A percentile compares a stretch with the other conserved stretches of the same genome.
These are phyloP conservation scores for Drosophila lacteicornis DNA, from an alignment of 1,140 invertebrate species.

Conservation along the genomic window DNA sequence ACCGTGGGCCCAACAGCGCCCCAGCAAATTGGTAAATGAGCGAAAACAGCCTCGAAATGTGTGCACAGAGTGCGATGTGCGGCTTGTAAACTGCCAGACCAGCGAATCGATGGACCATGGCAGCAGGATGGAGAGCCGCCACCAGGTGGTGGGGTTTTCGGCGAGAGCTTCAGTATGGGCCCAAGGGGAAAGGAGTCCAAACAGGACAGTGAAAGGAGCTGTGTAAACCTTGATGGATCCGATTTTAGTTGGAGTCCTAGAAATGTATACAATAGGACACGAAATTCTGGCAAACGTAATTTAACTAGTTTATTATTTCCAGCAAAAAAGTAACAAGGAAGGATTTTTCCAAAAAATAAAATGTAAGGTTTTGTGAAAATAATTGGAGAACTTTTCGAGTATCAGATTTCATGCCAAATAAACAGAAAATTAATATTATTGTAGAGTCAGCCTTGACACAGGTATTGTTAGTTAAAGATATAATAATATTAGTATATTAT, in stretches of 20 bases:
- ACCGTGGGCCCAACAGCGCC: constrained; percentile 17
- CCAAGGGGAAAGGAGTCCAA: neutral
- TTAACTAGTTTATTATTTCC: neutral
- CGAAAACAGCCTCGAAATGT: constrained; percentile 40
- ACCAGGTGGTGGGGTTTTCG: constrained; percentile 1
- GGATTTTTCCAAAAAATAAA: too few relatives aligned
- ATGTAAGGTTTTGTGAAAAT: too few relatives aligned
- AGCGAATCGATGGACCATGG: constrained; percentile 15
- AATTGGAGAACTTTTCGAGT: too few relatives aligned
- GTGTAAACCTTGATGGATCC: constrained; percentile 3
- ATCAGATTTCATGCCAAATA: too few relatives aligned
- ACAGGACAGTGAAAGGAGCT: neutral
- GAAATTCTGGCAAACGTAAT: neutral
- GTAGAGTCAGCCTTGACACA: too few relatives aligned
- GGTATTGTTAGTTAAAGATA: too few relatives aligned
- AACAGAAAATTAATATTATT: too few relatives aligned
- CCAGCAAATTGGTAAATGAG: constrained; percentile 65
- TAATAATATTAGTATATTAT: too few relatives aligned
- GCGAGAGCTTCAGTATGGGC: neutral
- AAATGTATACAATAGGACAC: neutral
- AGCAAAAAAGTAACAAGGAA: neutral
- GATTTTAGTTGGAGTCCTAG: neutral
- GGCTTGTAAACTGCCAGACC: constrained; percentile 26
- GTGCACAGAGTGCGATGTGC: constrained; percentile 20
- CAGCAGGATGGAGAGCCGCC: neutral